Evolutionary conservation across 2,113 vertebrate species (phyloP), one percentile per base, ranked within the genome.

Genomic region (Prionailurus bengalensis): DNA sequence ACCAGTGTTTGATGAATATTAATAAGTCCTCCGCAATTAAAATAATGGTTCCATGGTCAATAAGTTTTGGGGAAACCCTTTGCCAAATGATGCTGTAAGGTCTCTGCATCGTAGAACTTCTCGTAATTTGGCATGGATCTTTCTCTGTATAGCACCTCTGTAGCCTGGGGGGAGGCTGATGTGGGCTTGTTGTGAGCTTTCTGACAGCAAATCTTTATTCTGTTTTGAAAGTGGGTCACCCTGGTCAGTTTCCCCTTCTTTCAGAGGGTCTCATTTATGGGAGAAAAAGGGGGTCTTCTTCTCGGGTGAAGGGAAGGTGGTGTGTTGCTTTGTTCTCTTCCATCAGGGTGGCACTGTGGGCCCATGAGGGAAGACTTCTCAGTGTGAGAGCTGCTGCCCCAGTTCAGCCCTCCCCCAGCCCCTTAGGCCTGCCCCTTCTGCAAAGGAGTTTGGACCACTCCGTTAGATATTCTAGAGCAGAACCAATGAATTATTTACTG

Each of bases 401-500:
- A 4, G 53, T 39, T n/a, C 39, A 76, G 39, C 36, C 27, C 55
- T 33, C 61, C 15, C 78, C 0, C 0, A 78, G 87, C 94, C 95
- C 95, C 70, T 78, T 53, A 97, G 86, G 48, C 27, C 29, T 21
- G 1, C 53, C 91, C 83, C 36, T 94, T 93, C 96, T 81, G 48
- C 27, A 10, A 82, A 93, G 84, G 78, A 25, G 31, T 27, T 71
- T 23, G 29, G 63, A 19, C 83, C 87, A 51, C 95, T 96, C 36
- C 27, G 71, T 90, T 94, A 58, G 65, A 74, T 76, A 17, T 88
- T 91, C 58, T 73, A 93, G 14, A 95, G 66, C 79, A 94, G 93
- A 98, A 97, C 95, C 86, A 95, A 85, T 90, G 63, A 98, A 90
- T 97, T 94, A 95, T 91, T 84, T 55, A 98, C 78, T 51, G 80